phyloP scores from a whole-genome alignment of 2,888 invertebrate species.

The Rhaphigaster nebulosa region DNA sequence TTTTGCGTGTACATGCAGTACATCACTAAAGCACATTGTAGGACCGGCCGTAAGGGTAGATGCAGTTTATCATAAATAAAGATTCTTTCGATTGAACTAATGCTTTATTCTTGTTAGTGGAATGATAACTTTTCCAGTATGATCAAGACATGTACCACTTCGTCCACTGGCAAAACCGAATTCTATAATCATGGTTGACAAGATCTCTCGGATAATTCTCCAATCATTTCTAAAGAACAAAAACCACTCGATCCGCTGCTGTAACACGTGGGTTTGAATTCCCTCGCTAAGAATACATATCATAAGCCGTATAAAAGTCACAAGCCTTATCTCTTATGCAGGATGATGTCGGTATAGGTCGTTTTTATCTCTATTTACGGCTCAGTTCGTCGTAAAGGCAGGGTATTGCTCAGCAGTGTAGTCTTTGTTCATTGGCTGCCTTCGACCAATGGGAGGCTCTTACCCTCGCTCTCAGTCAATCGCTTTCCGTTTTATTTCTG shows the following conservation, averaged over 20 bases:
- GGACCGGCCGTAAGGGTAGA: too few relatives aligned
- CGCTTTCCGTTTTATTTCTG: slow-evolving; percentile 32
- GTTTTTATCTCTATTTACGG: slow-evolving; percentile 3
- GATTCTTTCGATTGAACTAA: too few relatives aligned
- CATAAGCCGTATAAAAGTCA: neutral
- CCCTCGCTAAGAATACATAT: neutral
- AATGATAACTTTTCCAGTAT: too few relatives aligned
- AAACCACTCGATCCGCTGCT: neutral
- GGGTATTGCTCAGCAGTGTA: neutral
- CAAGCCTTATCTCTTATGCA: neutral
- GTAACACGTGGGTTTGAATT: neutral
- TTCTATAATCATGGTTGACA: too few relatives aligned
- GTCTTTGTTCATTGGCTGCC: slow-evolving; percentile 19
- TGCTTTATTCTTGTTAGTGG: too few relatives aligned
- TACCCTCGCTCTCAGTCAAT: neutral
- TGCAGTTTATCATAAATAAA: too few relatives aligned
- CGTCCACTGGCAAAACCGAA: too few relatives aligned
- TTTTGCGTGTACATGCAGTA: too few relatives aligned
- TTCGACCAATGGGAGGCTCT: neutral
- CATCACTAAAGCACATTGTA: too few relatives aligned
- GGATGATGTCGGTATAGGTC: neutral
- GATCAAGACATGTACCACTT: too few relatives aligned
- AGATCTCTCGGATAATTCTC: too few relatives aligned
- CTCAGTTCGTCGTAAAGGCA: neutral
- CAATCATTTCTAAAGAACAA: neutral